A percentile compares a stretch with the other conserved stretches of the same genome.
phyloP scores from a whole-genome alignment of 1,140 invertebrate species.

The Apocrypta bakeri region DNA sequence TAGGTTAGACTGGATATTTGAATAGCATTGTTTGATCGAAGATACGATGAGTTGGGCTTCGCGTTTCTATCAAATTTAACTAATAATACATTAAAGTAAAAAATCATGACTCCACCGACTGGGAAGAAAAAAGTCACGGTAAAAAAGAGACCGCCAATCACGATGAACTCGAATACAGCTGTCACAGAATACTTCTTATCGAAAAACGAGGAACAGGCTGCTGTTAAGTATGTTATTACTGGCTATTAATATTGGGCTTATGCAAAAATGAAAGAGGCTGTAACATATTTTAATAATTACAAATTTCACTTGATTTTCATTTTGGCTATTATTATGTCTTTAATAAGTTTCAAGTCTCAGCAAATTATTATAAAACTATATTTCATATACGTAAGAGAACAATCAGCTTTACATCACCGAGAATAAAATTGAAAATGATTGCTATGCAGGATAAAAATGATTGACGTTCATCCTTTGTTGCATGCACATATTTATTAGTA shows the following conservation, averaged over 20 bases:
- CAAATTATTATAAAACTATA: too few relatives aligned
- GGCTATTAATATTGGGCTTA: background rate
- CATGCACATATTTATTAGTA: too few relatives aligned
- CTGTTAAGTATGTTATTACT: slow-evolving; percentile 37
- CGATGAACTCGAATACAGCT: background rate
- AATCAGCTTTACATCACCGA: too few relatives aligned
- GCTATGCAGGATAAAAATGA: too few relatives aligned
- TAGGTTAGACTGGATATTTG: background rate
- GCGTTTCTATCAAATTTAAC: background rate
- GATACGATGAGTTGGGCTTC: background rate
- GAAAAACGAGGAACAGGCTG: slow-evolving; percentile 4
- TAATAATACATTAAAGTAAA: background rate
- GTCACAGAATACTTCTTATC: slow-evolving; percentile 36
- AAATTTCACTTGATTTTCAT: too few relatives aligned
- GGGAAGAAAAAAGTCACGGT: background rate
- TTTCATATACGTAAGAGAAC: too few relatives aligned
- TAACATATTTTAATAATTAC: too few relatives aligned
- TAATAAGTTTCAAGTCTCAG: too few relatives aligned
- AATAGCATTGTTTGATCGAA: background rate
- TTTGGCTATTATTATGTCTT: too few relatives aligned
- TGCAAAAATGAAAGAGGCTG: too few relatives aligned
- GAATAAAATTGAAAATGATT: too few relatives aligned
- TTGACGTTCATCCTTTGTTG: too few relatives aligned
- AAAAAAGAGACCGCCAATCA: slow-evolving; percentile 21
- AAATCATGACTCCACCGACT: background rate